phyloP scores from a whole-genome alignment of 1,140 invertebrate genomes.

The Sycophila sp. region DNA sequence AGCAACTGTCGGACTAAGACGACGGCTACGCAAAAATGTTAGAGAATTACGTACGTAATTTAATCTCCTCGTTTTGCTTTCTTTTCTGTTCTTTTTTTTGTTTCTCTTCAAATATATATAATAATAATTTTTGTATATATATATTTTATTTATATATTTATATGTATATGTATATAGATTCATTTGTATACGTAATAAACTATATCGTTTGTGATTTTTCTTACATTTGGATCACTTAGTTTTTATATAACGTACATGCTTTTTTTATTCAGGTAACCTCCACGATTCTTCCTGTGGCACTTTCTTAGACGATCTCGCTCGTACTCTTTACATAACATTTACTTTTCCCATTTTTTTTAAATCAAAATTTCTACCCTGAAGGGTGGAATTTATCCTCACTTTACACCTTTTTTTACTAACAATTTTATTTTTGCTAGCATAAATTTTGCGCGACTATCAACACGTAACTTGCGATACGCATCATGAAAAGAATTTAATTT shows the following conservation, averaged over 20 bases:
- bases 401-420: background rate
- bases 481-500: conserved; percentile 6
- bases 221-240: conserved; percentile 55
- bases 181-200: conserved; percentile 54
- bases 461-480: background rate
- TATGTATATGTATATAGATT: conserved; percentile 52
- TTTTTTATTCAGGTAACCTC: conserved; percentile 57
- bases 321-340: conserved; percentile 32
- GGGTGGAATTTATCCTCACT: too few relatives aligned
- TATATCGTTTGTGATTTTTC: conserved; percentile 53
- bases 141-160: conserved; percentile 57
- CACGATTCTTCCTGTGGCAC: conserved; percentile 57
- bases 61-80: conserved; percentile 33
- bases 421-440: conserved; percentile 11
- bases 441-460: background rate
- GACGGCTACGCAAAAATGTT: background rate
- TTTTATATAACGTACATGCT: conserved; percentile 52
- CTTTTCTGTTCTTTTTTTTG: conserved; percentile 36
- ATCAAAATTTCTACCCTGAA: conserved; percentile 1
- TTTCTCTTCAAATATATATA: conserved; percentile 47
- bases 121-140: conserved; percentile 34
- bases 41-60: conserved; percentile 30
- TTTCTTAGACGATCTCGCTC: conserved; percentile 39
- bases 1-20: background rate
- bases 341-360: conserved; percentile 18